Evolutionary conservation across 92 coral and sea anemone genomes (phyloP).

Genomic region (Epizoanthus fatuus): DNA sequence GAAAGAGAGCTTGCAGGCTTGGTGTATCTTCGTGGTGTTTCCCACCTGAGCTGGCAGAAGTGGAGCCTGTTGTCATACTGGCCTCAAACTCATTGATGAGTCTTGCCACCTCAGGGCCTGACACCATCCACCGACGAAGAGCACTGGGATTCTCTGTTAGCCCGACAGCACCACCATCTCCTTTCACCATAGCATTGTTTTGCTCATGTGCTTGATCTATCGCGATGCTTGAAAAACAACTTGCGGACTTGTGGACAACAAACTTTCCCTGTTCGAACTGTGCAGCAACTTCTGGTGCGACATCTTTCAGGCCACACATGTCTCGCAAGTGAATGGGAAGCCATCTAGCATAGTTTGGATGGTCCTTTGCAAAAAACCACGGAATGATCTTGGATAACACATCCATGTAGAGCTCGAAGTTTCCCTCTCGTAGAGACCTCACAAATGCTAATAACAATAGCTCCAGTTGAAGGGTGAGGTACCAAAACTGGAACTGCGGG

Average conservation of each 20-base stretch:
- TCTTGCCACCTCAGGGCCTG: slow-evolving; percentile 34
- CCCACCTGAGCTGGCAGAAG: background rate
- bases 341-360: slow-evolving; percentile 40
- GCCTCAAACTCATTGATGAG: slow-evolving; percentile 25
- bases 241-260: background rate
- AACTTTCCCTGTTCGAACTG: slow-evolving; percentile 23
- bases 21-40: slow-evolving; percentile 28
- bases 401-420: slow-evolving; percentile 29
- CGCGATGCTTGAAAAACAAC: background rate
- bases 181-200: slow-evolving; percentile 43
- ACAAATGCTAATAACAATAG: slow-evolving; percentile 34
- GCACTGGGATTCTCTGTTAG: slow-evolving; percentile 32
- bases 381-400: background rate
- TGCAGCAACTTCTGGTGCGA: slow-evolving; percentile 23
- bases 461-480: slow-evolving; percentile 36
- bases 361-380: background rate
- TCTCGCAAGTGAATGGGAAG: slow-evolving; percentile 33
- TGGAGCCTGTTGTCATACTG: slow-evolving; percentile 11
- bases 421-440: slow-evolving; percentile 23
- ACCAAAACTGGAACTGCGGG: slow-evolving; percentile 28
- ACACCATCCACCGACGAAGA: slow-evolving; percentile 37
- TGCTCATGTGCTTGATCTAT: slow-evolving; percentile 12
- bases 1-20: slow-evolving; percentile 2
- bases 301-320: slow-evolving; percentile 30
- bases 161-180: slow-evolving; percentile 37